These are phyloP conservation scores for rat (Rattus norvegicus) DNA, from an alignment of 2,113 vertebrate species.

Conservation along the genomic window GRCr8 NC_086020.1:57536001-57536500, in stretches of 20 bases:
- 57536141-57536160: slow-evolving; percentile 44
- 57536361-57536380: slow-evolving; percentile 49
- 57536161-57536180: slow-evolving; percentile 6
- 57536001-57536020: neutral
- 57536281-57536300: neutral
- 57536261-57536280: neutral
- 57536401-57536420: neutral
- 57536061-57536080: neutral
- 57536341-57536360: slow-evolving; percentile 59
- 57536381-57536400: slow-evolving; percentile 57
- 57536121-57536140: neutral
- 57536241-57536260: neutral
- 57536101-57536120: slow-evolving; percentile 2
- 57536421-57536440: neutral
- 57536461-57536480: slow-evolving; percentile 52
- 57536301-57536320: slow-evolving; percentile 22
- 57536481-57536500: slow-evolving; percentile 62
- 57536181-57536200: slow-evolving; percentile 38
- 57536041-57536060: slow-evolving; percentile 9
- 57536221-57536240: neutral
- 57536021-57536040: neutral
- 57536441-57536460: slow-evolving; percentile 60
- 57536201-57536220: neutral
- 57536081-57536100: neutral
- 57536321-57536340: slow-evolving; percentile 30